Percentiles rank a stretch among this genome's conserved stretches.
Conservation (phyloP, 1,140 invertebrate genomes). For the Copidosoma floridanum region DNA sequence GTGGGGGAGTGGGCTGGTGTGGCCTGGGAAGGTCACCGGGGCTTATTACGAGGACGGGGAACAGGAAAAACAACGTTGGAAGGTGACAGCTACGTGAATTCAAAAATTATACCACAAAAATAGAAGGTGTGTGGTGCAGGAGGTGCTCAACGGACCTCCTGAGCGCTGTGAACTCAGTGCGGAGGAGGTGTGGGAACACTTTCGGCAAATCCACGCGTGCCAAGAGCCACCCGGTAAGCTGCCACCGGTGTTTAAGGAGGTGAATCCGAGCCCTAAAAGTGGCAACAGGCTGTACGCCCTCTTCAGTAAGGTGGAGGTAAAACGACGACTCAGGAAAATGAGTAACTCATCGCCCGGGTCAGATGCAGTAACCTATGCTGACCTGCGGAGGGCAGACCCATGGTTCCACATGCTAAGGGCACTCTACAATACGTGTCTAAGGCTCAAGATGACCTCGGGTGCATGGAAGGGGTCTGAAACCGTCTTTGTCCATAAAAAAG, state of each 20-base stretch:
- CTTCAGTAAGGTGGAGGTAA: background rate
- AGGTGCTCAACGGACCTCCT: background rate
- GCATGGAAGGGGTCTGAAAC: conserved; percentile 32
- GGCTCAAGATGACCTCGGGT: background rate
- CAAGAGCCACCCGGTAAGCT: background rate
- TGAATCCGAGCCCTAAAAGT: background rate
- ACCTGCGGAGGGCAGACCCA: background rate
- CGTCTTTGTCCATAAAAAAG: conserved; percentile 43
- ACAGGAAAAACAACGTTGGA: too few species aligned
- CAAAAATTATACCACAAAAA: background rate
- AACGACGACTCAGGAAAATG: background rate
- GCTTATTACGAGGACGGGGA: too few species aligned
- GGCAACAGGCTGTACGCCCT: background rate
- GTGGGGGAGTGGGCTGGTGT: too few species aligned
- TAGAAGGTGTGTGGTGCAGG: background rate
- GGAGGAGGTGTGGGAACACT: background rate
- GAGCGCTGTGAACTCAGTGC: background rate
- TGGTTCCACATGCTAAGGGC: background rate
- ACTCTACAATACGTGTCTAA: background rate
- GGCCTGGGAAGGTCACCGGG: too few species aligned
- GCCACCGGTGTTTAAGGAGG: background rate
- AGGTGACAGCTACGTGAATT: background rate
- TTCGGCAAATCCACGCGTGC: background rate
- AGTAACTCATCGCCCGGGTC: background rate
- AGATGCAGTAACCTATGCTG: background rate